These are phyloP conservation scores for Lamellibrachia satsuma DNA, from an alignment of 2,888 invertebrate genomes.

Conservation along the genomic window DNA sequence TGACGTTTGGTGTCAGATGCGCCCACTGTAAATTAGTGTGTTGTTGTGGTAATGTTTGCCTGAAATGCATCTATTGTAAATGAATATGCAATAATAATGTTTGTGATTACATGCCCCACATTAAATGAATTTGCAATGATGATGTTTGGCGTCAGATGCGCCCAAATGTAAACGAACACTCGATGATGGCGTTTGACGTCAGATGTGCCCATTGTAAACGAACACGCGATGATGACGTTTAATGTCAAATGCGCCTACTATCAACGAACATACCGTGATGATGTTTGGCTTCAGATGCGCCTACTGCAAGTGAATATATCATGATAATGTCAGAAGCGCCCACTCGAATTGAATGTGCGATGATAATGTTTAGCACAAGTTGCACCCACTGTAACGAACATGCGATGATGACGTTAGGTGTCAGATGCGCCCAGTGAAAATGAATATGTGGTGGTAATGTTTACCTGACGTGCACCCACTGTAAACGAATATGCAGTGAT, in stretches of 20 bases:
- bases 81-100: neutral
- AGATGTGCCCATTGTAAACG: neutral
- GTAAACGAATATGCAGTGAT: neutral
- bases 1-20: neutral
- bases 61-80: neutral
- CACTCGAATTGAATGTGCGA: neutral
- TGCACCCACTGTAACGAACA: neutral
- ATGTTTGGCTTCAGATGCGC: too few relatives aligned
- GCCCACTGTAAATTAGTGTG: neutral
- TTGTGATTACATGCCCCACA: neutral
- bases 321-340: neutral
- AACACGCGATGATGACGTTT: neutral
- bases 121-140: neutral
- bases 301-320: neutral
- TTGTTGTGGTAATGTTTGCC: neutral
- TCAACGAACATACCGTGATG: too few relatives aligned
- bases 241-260: neutral
- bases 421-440: neutral
- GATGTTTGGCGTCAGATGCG: neutral
- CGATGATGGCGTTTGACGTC: neutral
- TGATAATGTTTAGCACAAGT: neutral
- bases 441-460: neutral
- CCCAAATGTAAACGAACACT: neutral
- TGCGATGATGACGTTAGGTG: neutral
- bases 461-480: neutral